These are phyloP conservation scores for Euleptes europaea DNA, from an alignment of 2,113 vertebrate genomes.

Conservation along the genomic window DNA sequence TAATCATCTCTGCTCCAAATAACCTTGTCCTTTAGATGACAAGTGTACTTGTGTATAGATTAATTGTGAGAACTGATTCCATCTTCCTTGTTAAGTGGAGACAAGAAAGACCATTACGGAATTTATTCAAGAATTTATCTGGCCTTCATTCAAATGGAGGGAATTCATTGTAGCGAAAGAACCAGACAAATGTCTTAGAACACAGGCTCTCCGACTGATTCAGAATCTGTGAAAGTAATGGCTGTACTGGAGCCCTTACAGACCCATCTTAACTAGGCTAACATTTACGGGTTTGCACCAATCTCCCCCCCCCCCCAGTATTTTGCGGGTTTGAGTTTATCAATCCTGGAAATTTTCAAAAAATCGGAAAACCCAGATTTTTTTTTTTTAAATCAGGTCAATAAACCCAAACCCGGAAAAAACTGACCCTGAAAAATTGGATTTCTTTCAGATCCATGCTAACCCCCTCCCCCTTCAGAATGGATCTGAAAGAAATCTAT, in stretches of 20 bases:
- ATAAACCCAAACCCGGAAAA: too few species aligned
- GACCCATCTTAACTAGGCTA: not conserved
- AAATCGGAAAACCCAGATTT: too few species aligned
- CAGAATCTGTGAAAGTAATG: not conserved
- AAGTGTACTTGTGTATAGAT: constrained; percentile 25
- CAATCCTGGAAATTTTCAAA: too few species aligned
- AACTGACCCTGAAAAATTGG: too few species aligned
- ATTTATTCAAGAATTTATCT: constrained; percentile 4
- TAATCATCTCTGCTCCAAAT: constrained; percentile 42
- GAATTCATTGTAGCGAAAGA: not conserved
- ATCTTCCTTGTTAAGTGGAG: constrained; percentile 32
- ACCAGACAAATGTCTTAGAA: not conserved
- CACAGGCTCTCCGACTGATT: not conserved
- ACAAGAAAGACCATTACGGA: not conserved
- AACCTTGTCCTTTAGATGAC: constrained; percentile 36
- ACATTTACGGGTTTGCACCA: too few species aligned
- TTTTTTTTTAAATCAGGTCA: too few species aligned
- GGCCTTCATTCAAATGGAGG: constrained; percentile 2
- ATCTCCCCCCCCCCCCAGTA: too few species aligned
- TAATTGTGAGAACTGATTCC: constrained; percentile 23
- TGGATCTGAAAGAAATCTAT: too few species aligned
- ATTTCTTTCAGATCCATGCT: too few species aligned
- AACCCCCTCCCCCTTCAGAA: too few species aligned
- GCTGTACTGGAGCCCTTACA: not conserved
- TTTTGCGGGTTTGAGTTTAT: too few species aligned